phyloP scores from a whole-genome alignment of 2,888 invertebrate genomes.

The Tribolium freemani region DNA sequence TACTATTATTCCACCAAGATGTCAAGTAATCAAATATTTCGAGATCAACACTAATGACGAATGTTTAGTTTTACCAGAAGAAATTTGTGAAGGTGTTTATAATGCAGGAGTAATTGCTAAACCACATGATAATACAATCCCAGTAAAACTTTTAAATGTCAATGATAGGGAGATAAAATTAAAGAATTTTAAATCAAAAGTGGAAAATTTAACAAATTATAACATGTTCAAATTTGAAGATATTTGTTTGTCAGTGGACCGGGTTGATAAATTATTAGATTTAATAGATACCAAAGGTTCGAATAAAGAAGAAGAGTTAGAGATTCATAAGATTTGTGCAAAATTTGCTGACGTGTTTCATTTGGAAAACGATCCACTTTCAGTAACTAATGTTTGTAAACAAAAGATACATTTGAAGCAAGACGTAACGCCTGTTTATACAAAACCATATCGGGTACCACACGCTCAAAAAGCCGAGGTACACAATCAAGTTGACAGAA shows the following conservation, averaged over 20 bases:
- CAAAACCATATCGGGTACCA: conserved; percentile 50
- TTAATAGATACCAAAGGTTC: conserved; percentile 43
- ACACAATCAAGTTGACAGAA: conserved; percentile 47
- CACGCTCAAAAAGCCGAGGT: conserved; percentile 50
- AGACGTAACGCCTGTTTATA: conserved; percentile 43
- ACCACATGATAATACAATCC: no score
- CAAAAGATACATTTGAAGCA: conserved; percentile 47
- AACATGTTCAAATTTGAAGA: conserved; percentile 11
- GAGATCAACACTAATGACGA: no score
- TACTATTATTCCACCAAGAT: no score
- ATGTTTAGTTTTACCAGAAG: no score
- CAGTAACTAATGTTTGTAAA: conserved; percentile 49
- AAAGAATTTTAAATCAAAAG: no score
- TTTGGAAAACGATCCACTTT: conserved; percentile 45
- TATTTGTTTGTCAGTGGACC: conserved; percentile 15
- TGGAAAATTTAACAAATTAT: no score
- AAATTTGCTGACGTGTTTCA: conserved; percentile 6
- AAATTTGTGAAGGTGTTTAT: no score
- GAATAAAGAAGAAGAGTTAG: conserved; percentile 19
- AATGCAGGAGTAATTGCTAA: no score
- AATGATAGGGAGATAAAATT: no score
- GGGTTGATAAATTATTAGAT: conserved; percentile 40
- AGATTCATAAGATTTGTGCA: background rate
- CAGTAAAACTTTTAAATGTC: no score
- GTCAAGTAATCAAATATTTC: no score